Evolutionary conservation across 2,888 invertebrate genomes (phyloP).

Genomic region (Trimorus sp.): DNA sequence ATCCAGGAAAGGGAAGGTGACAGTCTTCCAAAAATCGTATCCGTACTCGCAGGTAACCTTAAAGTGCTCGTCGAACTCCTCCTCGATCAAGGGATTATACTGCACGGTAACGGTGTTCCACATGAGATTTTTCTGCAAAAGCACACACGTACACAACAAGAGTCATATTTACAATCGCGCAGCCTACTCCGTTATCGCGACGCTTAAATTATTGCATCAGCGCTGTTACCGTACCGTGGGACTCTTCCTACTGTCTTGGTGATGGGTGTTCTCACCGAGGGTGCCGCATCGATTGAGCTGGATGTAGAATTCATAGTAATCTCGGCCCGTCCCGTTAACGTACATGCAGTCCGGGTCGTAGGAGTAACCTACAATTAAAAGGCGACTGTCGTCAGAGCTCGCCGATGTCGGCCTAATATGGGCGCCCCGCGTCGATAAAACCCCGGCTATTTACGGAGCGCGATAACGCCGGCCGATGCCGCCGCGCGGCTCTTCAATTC

Average conservation of each 20-base stretch:
- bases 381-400: constrained; percentile 64
- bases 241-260: constrained; percentile 92
- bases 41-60: constrained; percentile 98
- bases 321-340: constrained; percentile 94
- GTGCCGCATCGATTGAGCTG: constrained; percentile 96
- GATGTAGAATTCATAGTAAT: constrained; percentile 96
- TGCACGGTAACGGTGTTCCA: constrained; percentile 98
- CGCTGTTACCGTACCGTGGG: constrained; percentile 87
- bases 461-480: constrained; percentile 26
- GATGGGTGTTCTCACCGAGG: constrained; percentile 92
- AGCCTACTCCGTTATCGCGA: constrained; percentile 43
- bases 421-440: constrained; percentile 29
- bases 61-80: constrained; percentile 96
- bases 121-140: constrained; percentile 93
- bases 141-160: constrained; percentile 38
- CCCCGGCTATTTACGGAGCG: neutral
- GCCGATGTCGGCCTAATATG: constrained; percentile 49
- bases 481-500: neutral
- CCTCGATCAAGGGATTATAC: constrained; percentile 95
- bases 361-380: constrained; percentile 88
- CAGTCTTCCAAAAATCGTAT: constrained; percentile 98
- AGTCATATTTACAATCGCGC: constrained; percentile 56
- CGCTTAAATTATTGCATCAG: constrained; percentile 50
- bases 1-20: constrained; percentile 96
- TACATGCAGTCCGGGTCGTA: constrained; percentile 98